phyloP scores from a whole-genome alignment of 1,140 invertebrate genomes.

The Propsilocerus akamusi region DNA sequence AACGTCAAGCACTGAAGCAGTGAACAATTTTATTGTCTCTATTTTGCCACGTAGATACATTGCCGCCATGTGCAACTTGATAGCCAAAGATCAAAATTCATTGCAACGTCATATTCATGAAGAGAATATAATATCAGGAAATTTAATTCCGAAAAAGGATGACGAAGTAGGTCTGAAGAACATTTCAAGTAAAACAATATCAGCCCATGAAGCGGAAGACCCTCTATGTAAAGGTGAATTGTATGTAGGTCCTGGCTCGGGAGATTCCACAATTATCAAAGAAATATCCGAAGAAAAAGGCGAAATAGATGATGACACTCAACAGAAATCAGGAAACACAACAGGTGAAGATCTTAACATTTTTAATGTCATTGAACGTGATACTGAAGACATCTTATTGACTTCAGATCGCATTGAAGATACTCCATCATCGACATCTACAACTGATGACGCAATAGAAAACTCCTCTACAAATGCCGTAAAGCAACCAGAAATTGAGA shows the following conservation, averaged over 20 bases:
- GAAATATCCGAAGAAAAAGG: background rate
- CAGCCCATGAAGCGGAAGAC: conserved; percentile 9
- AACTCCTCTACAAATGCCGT: no score
- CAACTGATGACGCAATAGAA: background rate
- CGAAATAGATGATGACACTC: background rate
- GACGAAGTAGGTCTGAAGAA: conserved; percentile 14
- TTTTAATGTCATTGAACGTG: no score
- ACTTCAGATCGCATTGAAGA: no score
- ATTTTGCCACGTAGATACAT: conserved; percentile 45
- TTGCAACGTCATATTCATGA: conserved; percentile 8
- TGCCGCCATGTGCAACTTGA: conserved; percentile 54
- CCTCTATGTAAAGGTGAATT: background rate
- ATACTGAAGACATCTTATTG: no score
- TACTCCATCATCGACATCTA: no score
- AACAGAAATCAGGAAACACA: no score
- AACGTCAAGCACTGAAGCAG: conserved; percentile 4
- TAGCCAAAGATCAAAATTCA: conserved; percentile 27
- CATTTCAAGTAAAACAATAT: conserved; percentile 25
- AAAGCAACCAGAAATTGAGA: background rate
- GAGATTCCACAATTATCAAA: background rate
- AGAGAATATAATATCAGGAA: conserved; percentile 8
- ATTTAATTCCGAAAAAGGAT: background rate
- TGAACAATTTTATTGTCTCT: conserved; percentile 30
- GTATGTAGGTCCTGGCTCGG: background rate
- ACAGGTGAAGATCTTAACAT: no score